These are phyloP conservation scores for Ophiodon elongatus DNA, from an alignment of 2,113 vertebrate species.

Conservation along the genomic window DNA sequence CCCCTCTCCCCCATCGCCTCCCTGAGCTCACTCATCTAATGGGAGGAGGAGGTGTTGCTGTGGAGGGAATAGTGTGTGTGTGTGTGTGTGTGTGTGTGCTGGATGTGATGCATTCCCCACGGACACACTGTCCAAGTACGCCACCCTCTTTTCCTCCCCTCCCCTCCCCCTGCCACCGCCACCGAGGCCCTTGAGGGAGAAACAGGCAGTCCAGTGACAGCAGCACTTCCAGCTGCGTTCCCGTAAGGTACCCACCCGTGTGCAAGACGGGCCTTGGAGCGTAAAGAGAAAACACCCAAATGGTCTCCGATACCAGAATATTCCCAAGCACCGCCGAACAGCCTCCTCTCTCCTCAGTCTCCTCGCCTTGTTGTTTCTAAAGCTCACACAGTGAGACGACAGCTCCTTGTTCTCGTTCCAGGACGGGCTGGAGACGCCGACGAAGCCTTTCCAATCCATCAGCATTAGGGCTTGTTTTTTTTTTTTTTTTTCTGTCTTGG, in stretches of 20 bases:
- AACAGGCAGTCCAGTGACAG: constrained; percentile 46
- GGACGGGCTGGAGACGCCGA: constrained; percentile 46
- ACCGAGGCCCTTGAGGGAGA: constrained; percentile 38
- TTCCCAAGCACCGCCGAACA: constrained; percentile 22
- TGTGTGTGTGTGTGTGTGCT: constrained; percentile 15
- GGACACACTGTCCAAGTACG: constrained; percentile 59
- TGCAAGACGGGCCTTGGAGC: constrained; percentile 26
- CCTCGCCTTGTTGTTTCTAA: constrained; percentile 18
- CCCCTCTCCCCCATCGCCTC: constrained; percentile 24
- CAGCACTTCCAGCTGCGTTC: constrained; percentile 69
- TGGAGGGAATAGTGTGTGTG: constrained; percentile 6
- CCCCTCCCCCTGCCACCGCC: constrained; percentile 15
- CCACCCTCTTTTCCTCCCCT: not conserved
- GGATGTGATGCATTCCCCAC: constrained; percentile 56
- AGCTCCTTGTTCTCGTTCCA: constrained; percentile 61
- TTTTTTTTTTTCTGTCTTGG: not conserved
- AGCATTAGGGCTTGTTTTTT: constrained; percentile 7
- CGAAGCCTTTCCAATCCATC: constrained; percentile 54
- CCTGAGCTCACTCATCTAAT: constrained; percentile 61
- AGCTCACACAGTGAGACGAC: constrained; percentile 28
- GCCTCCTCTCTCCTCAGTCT: not conserved
- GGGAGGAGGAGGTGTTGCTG: constrained; percentile 49
- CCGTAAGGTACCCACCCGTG: constrained; percentile 35
- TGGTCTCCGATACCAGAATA: constrained; percentile 32
- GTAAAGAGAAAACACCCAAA: constrained; percentile 11